A percentile compares a stretch with the other conserved stretches of the same genome.
These are phyloP conservation scores for Anticlea derivata DNA, from an alignment of 2,888 invertebrate species.

Conservation along the genomic window DNA sequence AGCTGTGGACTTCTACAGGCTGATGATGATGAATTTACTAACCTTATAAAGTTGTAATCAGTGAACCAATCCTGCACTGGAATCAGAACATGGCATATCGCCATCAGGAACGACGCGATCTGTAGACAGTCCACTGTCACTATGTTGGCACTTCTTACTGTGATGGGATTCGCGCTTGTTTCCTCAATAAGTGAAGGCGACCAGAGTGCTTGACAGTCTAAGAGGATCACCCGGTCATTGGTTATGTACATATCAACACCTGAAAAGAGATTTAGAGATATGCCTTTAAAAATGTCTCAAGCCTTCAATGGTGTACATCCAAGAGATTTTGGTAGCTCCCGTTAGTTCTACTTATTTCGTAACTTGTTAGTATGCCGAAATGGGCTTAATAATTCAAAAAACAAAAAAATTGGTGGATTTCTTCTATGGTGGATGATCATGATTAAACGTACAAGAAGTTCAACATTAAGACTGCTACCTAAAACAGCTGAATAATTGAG, in stretches of 20 bases:
- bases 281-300: too few species aligned
- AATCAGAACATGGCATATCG: conserved; percentile 95
- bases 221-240: conserved; percentile 89
- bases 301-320: too few species aligned
- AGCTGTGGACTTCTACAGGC: not conserved
- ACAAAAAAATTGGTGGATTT: too few species aligned
- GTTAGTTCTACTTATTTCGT: too few species aligned
- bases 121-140: conserved; percentile 89
- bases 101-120: conserved; percentile 92
- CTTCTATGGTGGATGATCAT: too few species aligned
- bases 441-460: too few species aligned
- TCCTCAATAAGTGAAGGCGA: conserved; percentile 90
- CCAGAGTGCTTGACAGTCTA: conserved; percentile 94
- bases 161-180: conserved; percentile 75
- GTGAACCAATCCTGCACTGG: conserved; percentile 95
- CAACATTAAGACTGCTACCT: too few species aligned
- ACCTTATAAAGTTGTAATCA: conserved; percentile 92
- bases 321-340: too few species aligned
- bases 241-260: conserved; percentile 90
- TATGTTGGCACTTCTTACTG: conserved; percentile 80
- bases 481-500: too few species aligned
- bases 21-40: not conserved
- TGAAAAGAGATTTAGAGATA: conserved; percentile 38
- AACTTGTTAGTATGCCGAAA: too few species aligned
- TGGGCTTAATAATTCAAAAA: too few species aligned